phyloP scores from a whole-genome alignment of 2,888 invertebrate genomes.

The Thalpophila matura region DNA sequence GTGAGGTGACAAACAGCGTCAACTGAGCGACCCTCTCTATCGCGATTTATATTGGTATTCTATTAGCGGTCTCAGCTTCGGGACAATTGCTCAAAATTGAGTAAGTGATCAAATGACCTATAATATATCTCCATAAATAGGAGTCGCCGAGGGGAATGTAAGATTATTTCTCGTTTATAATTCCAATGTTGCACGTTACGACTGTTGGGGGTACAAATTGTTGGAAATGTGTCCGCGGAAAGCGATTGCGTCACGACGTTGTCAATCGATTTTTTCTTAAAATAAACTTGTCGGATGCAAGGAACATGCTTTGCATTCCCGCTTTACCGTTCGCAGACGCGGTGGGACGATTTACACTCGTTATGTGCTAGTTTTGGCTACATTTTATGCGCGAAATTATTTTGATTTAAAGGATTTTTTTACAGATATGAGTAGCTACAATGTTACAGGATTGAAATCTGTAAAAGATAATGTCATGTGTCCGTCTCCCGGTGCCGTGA shows the following conservation, averaged over 20 bases:
- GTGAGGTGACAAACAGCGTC: slow-evolving; percentile 11
- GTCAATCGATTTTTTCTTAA: slow-evolving; percentile 39
- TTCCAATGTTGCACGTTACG: slow-evolving; percentile 30
- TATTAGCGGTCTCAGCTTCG: slow-evolving; percentile 9
- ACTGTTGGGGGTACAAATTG: slow-evolving; percentile 42
- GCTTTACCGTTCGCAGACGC: slow-evolving; percentile 26
- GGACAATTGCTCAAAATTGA: slow-evolving; percentile 28
- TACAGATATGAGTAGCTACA: neutral
- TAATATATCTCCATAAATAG: slow-evolving; percentile 13
- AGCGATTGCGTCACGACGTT: slow-evolving; percentile 45
- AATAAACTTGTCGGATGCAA: slow-evolving; percentile 48
- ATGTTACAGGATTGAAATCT: neutral
- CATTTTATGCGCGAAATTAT: slow-evolving; percentile 9
- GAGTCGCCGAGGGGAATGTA: slow-evolving; percentile 15
- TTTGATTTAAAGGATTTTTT: neutral
- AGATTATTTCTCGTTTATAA: slow-evolving; percentile 29
- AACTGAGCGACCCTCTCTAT: neutral
- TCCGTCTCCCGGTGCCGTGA: neutral
- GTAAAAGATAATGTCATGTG: neutral
- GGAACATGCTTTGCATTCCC: slow-evolving; percentile 46
- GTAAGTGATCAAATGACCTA: slow-evolving; percentile 14
- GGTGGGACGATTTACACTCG: slow-evolving; percentile 11
- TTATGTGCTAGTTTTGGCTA: slow-evolving; percentile 19
- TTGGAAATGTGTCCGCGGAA: slow-evolving; percentile 41
- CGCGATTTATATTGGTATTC: slow-evolving; percentile 30